phyloP scores from a whole-genome alignment of 2,888 invertebrate species.

The Clepsis dumicolana region DNA sequence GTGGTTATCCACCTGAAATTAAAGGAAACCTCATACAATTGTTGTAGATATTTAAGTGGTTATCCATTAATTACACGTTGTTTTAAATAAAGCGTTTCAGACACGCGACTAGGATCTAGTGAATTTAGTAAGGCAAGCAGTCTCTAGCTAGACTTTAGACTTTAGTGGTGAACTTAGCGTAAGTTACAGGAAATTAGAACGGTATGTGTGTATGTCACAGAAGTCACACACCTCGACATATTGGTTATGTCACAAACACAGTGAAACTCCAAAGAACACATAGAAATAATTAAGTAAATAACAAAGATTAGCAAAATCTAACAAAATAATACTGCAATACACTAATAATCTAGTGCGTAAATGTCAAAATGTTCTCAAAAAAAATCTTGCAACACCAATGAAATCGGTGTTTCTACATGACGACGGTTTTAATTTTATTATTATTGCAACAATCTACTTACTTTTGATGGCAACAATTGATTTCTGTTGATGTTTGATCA shows the following conservation, averaged over 20 bases:
- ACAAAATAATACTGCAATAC: constrained; percentile 17
- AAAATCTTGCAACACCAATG: constrained; percentile 77
- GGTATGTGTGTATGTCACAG: no score
- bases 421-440: constrained; percentile 65
- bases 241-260: not conserved
- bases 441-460: constrained; percentile 80
- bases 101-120: no score
- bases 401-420: constrained; percentile 76
- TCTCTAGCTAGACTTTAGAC: no score
- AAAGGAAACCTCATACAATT: not conserved
- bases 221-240: not conserved
- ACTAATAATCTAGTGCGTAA: constrained; percentile 15
- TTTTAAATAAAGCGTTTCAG: no score
- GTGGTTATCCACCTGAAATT: no score
- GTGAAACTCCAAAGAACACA: not conserved
- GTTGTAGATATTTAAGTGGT: not conserved
- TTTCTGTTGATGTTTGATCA: constrained; percentile 33
- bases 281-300: constrained; percentile 1
- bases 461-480: constrained; percentile 78
- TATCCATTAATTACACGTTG: no score
- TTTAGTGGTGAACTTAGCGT: no score
- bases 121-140: not conserved
- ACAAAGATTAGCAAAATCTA: constrained; percentile 31
- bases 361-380: constrained; percentile 51
- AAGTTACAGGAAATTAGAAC: not conserved